Evolutionary conservation across 2,888 invertebrate genomes (phyloP).

Genomic region (Caradrina kadenii): DNA sequence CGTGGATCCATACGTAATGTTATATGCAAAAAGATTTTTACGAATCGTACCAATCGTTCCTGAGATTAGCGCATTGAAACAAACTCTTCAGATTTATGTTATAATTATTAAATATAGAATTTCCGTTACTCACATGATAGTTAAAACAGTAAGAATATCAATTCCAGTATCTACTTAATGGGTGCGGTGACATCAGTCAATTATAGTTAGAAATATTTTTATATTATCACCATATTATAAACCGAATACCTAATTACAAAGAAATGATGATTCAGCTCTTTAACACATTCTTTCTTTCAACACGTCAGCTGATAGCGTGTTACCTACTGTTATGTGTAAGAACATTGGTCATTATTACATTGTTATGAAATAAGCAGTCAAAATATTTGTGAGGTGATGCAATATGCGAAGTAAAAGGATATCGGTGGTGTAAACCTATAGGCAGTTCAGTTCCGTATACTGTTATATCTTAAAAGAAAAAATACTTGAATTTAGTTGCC

Average conservation of each 20-base stretch:
- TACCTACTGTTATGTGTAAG: constrained; percentile 25
- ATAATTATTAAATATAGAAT: neutral
- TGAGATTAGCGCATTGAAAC: too few species aligned
- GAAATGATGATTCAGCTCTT: constrained; percentile 35
- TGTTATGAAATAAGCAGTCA: constrained; percentile 29
- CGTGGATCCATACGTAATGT: too few species aligned
- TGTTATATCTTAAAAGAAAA: too few species aligned
- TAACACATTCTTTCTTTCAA: constrained; percentile 30
- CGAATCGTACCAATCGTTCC: too few species aligned
- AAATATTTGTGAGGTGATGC: constrained; percentile 37
- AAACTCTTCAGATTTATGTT: too few species aligned
- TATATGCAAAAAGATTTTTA: too few species aligned
- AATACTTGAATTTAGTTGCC: too few species aligned
- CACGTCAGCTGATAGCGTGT: constrained; percentile 46
- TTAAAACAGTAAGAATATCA: neutral
- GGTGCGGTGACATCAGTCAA: constrained; percentile 14
- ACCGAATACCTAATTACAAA: constrained; percentile 22
- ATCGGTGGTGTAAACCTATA: neutral
- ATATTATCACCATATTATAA: constrained; percentile 12
- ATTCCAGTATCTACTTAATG: neutral
- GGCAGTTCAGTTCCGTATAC: too few species aligned
- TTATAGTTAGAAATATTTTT: constrained; percentile 1
- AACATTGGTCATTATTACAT: constrained; percentile 4
- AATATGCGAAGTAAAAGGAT: neutral
- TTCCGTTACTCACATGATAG: constrained; percentile 17